Evolutionary conservation across 2,888 invertebrate genomes (phyloP), one percentile per base, ranked within the genome.

Genomic region (Drosophila leonis): DNA sequence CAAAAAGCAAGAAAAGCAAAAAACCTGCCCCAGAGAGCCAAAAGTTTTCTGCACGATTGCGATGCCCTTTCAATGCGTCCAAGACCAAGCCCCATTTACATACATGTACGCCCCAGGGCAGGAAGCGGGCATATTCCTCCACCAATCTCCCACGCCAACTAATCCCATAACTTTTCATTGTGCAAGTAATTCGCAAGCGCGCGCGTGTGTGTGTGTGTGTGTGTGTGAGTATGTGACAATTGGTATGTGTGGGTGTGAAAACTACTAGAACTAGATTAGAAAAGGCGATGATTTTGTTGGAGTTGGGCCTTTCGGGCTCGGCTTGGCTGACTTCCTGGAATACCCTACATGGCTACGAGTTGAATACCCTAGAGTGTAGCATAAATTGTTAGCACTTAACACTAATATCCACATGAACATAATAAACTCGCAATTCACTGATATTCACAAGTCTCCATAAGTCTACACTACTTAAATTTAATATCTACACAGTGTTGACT

Each of bases 151-250:
- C 7, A 3, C 15, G 15, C 20, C 35, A 27, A 4, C 39, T 68
- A 82, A 71, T 74, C 83, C 60, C 71, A 83, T 85, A 85, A 72
- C 84, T 78, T 80, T 67, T 73, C 78, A 71, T 83, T 78, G 69
- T 72, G 66, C 57, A 46, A 75, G 79, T 70, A 74, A 74, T 69
- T 65, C 55, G 54, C 54, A 27, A 27, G 54, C 27, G 46, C 49
- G 44, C 31, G 37, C 52, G 60, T 20, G 60, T 61, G 62, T 51
- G 63, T 54, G 48, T 42, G 42, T 55, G 41, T 33, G 57, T 52
- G 31, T 27, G 65, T 60, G 59, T 57, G 60, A 63, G 52, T 49
- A 59, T 80, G 76, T 82, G 71, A 78, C 79, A 78, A 78, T 82
- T 82, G 79, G 64, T 68, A 39, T 42, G 52, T 52, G 46, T 70